Conservation (phyloP, 2,113 vertebrate species). For the Marmota flaviventris region DNA sequence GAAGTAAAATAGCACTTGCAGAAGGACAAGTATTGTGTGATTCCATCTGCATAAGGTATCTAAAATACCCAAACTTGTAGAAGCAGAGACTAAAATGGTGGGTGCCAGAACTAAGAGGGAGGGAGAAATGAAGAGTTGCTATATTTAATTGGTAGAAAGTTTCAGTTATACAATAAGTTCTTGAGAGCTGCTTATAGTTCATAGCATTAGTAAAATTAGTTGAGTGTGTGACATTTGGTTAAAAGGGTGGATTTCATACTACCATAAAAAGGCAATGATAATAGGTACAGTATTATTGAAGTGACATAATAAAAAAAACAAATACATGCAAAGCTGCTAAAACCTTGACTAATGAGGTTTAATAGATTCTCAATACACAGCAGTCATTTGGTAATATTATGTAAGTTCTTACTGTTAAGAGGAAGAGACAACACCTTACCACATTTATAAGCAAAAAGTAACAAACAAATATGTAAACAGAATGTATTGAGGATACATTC, state of each 20-base stretch:
- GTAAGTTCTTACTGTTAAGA: background rate
- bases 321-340: background rate
- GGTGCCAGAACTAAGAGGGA: rapidly evolving
- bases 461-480: background rate
- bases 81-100: background rate
- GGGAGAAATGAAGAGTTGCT: background rate
- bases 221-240: background rate
- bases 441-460: background rate
- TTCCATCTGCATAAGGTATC: background rate
- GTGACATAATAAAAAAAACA: background rate
- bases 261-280: background rate
- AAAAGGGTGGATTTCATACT: background rate
- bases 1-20: background rate
- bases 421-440: background rate
- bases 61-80: background rate
- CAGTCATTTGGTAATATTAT: background rate
- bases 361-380: background rate
- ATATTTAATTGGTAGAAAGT: background rate
- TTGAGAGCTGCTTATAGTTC: background rate
- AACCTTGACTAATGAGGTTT: background rate
- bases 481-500: background rate
- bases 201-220: background rate
- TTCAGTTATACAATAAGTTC: background rate
- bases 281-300: background rate
- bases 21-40: background rate